Conservation (phyloP, 1,140 invertebrate genomes). For the Amyelois transitella region DNA sequence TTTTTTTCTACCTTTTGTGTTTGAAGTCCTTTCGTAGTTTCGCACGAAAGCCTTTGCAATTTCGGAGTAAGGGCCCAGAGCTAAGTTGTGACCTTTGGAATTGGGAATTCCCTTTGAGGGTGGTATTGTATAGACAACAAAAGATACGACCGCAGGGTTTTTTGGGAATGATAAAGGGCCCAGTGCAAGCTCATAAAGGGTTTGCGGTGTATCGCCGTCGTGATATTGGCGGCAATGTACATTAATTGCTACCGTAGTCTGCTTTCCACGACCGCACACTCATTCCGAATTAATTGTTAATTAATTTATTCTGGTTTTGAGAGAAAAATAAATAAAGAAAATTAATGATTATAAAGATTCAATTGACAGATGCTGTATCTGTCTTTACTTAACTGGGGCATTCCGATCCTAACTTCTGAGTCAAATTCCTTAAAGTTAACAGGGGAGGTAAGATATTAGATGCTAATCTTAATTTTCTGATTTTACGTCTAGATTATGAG, state of each 20-base stretch:
- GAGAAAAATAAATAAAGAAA: background rate
- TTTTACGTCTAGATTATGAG: too few species aligned
- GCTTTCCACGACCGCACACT: background rate
- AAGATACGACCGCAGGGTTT: background rate
- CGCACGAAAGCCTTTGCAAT: too few species aligned
- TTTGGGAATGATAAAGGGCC: slow-evolving; percentile 1
- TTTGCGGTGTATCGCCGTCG: slow-evolving; percentile 1
- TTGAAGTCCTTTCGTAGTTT: too few species aligned
- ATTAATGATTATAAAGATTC: background rate
- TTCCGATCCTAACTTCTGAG: too few species aligned
- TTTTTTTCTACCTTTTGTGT: too few species aligned
- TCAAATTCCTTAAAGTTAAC: too few species aligned
- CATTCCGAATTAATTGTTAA: background rate
- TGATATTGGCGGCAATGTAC: background rate
- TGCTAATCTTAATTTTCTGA: too few species aligned
- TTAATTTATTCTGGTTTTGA: background rate
- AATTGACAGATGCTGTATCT: background rate
- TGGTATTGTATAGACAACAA: slow-evolving; percentile 3
- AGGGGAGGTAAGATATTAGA: too few species aligned
- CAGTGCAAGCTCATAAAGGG: background rate
- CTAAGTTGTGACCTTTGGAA: background rate
- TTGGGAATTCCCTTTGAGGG: background rate
- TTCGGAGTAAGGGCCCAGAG: too few species aligned
- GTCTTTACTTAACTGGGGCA: too few species aligned
- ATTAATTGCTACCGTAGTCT: background rate